Evolutionary conservation across 2,797 vertebrate species (phyloP), one percentile per base, ranked within the genome.

Genomic region (Morelia viridis): DNA sequence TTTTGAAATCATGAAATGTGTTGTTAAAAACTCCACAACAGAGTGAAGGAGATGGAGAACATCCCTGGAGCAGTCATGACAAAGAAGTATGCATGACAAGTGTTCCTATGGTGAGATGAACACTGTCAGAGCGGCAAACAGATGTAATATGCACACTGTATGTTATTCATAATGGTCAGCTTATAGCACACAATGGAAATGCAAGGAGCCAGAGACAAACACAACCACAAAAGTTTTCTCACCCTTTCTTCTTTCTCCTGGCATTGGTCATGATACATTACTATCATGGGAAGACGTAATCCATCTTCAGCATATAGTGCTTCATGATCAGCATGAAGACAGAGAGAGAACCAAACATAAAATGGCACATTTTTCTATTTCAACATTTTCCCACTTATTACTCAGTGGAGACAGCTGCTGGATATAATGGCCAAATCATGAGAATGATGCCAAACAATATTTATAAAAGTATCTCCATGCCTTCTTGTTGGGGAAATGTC

Each of bases 1-100:
- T 87, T 87, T 95, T 89, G 90, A 88, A 9, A 87, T 95, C 64
- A 92, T 93, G 80, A 95, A 86, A 92, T 76, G 50, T 57, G 6
- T 86, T 80, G 92, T 88, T 65, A 89, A 92, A 89, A 94, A 94
- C 22, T 6, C 0, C 58, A 87, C 5, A 13, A 91, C 89, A 19
- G 0, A 12, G 87, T 24, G 0, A 89, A 68, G 19, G 85, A 84
- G 65, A 50, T 1, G 24, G 2, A 1, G 15, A 80, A 4, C 87
- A 26, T 90, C 68, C 58, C n/a, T 76, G 12, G 89, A 19, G 3
- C 71, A 87, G 57, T 35, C 71, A 84, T 5, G n/a, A 87, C 91
- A 92, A 92, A 92, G 87, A 87, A 62, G 41, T n/a, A 57, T 11
- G 58, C 58, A 65, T 85, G 62, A 90, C 80, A 90, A 57, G 15